Conservation (phyloP, 2,797 vertebrate genomes). For the Alosa sapidissima region DNA sequence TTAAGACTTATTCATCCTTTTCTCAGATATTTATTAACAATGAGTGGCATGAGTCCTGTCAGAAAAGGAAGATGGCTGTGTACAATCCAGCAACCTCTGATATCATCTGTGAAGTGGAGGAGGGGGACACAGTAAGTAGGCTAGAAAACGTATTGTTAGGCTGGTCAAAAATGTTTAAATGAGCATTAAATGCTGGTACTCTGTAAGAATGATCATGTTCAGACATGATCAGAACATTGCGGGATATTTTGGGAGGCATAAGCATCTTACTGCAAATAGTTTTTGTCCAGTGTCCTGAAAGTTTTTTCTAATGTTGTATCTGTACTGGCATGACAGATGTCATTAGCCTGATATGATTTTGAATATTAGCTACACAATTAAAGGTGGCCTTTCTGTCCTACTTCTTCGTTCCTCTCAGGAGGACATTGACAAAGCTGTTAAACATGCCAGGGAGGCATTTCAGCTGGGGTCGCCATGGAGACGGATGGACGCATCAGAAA, state of each 20-base stretch:
- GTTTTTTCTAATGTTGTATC: background rate
- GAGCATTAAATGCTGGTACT: background rate
- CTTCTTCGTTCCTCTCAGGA: constrained; percentile 62
- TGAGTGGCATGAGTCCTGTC: constrained; percentile 81
- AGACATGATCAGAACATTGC: background rate
- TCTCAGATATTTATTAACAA: constrained; percentile 87
- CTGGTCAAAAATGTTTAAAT: background rate
- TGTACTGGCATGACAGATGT: background rate
- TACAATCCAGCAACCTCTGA: constrained; percentile 81
- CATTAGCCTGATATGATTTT: background rate
- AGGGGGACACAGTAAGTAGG: constrained; percentile 76
- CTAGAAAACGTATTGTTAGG: background rate
- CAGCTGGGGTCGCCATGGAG: constrained; percentile 85
- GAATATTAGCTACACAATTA: background rate
- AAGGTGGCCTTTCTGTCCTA: background rate
- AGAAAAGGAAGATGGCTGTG: constrained; percentile 81
- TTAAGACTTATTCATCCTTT: background rate
- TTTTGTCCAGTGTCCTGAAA: background rate
- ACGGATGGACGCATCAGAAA: constrained; percentile 84
- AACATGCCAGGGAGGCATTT: constrained; percentile 83
- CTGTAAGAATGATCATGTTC: background rate
- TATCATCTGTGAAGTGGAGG: constrained; percentile 84
- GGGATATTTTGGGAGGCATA: background rate
- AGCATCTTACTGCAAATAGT: background rate
- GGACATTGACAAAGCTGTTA: constrained; percentile 83